A percentile compares a stretch with the other conserved stretches of the same genome.
phyloP scores from a whole-genome alignment of 1,140 invertebrate species.

The Drosophila ambigua region DNA sequence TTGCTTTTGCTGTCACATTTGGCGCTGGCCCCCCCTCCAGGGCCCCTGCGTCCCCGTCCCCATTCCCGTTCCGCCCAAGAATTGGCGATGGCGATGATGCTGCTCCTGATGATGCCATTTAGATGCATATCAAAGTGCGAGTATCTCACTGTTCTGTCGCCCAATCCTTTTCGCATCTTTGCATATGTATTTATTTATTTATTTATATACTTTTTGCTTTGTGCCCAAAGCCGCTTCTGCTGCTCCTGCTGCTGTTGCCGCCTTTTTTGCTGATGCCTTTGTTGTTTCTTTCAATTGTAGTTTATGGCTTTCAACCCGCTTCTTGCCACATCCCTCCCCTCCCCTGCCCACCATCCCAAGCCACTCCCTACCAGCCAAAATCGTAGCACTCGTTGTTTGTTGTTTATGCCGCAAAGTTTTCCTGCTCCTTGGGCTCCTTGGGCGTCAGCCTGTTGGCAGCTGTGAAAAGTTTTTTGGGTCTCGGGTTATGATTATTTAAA shows the following conservation, averaged over 20 bases:
- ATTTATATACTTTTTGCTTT: slow-evolving; percentile 50
- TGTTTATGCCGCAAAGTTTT: slow-evolving; percentile 71
- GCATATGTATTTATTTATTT: slow-evolving; percentile 74
- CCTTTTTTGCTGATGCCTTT: slow-evolving; percentile 14
- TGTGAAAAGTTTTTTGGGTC: slow-evolving; percentile 52
- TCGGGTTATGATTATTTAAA: slow-evolving; percentile 60
- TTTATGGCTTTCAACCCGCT: slow-evolving; percentile 55
- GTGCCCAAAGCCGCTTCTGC: slow-evolving; percentile 3
- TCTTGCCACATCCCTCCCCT: slow-evolving; percentile 16
- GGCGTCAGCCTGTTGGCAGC: slow-evolving; percentile 58
- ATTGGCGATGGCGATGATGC: slow-evolving; percentile 49
- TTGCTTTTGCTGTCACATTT: slow-evolving; percentile 22
- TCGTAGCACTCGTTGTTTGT: slow-evolving; percentile 32
- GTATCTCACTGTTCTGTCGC: slow-evolving; percentile 77
- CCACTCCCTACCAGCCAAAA: background rate
- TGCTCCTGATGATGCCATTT: slow-evolving; percentile 72
- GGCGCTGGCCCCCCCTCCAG: background rate
- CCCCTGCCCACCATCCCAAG: background rate
- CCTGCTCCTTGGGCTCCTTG: slow-evolving; percentile 61
- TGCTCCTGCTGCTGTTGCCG: slow-evolving; percentile 4
- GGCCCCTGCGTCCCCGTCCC: slow-evolving; percentile 6
- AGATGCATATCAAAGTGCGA: slow-evolving; percentile 73
- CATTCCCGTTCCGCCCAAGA: slow-evolving; percentile 21
- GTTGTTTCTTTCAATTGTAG: slow-evolving; percentile 68
- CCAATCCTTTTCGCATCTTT: slow-evolving; percentile 76